Evolutionary conservation across 2,888 invertebrate genomes (phyloP), one percentile per base, ranked within the genome.

Genomic region (Trisateles emortualis): DNA sequence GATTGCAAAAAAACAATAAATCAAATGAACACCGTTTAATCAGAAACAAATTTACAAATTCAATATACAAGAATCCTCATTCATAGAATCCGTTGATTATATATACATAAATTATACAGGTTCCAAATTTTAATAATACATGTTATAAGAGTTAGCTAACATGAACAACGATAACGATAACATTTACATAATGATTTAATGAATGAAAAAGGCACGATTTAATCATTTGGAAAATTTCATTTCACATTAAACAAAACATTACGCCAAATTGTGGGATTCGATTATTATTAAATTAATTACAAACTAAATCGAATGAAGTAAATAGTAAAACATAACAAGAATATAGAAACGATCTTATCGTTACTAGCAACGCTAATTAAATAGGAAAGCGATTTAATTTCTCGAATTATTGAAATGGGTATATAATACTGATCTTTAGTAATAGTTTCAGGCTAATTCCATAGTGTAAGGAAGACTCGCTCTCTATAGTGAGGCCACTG

Each of bases 41-140:
- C 63, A 73, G 66, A 86, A 89, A 86, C 79, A 85, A 87, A 87
- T 89, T 84, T 90, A 89, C 90, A 89, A 74, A 83, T 82, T 84
- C 72, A 86, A 86, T 71, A 70, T 73, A 71, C 71, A 70, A 57
- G 48, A 58, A 64, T 45, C 11, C 55, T 45, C 29, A 60, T 50
- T 59, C 54, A 55, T 29, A 58, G 79, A 82, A 86, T 83, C 85
- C 77, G 52, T 52, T 65, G 64, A 68, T 67, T 69, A 72, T 68
- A 73, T 72, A 74, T 77, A 81, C 71, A 74, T 73, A 78, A 72
- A 76, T 72, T 70, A 79, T 70, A 72, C 70, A 70, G 44, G 58
- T 70, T 66, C 42, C 72, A 69, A 69, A 72, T 68, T 66, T 55
- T 59, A 64, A 57, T 69, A 58, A 56, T 70, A 65, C 63, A 68